Evolutionary conservation across 2,888 invertebrate species (phyloP).

Genomic region (Zonitis immaculata): DNA sequence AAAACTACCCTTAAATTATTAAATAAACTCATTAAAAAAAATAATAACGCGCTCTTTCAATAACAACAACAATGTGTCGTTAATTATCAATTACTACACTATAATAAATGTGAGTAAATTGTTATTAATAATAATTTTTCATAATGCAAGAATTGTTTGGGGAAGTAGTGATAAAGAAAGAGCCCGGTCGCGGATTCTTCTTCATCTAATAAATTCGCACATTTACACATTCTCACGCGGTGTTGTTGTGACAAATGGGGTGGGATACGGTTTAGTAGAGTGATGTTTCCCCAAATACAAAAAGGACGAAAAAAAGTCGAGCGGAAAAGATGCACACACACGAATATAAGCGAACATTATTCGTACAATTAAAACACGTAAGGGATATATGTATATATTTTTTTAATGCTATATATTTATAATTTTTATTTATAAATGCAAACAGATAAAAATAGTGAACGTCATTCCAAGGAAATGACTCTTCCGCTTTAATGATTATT

Average conservation of each 20-base stretch:
- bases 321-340: conserved; percentile 28
- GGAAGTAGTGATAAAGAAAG: no score
- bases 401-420: no score
- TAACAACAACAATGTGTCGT: no score
- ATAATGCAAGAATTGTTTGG: no score
- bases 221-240: conserved; percentile 10
- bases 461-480: background rate
- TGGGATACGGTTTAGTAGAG: conserved; percentile 7
- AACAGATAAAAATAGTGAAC: background rate
- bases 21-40: no score
- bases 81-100: no score
- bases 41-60: background rate
- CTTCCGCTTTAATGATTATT: background rate
- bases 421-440: background rate
- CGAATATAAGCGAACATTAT: conserved; percentile 37
- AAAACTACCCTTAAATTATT: no score
- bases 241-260: conserved; percentile 31
- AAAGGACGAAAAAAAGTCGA: conserved; percentile 15
- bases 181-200: conserved; percentile 26
- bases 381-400: no score
- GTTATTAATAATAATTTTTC: no score
- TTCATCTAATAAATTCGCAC: no score
- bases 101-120: no score
- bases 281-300: background rate
- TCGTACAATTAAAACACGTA: conserved; percentile 37